A percentile compares a stretch with the other conserved stretches of the same genome.
Evolutionary conservation across 2,888 invertebrate species (phyloP).

Genomic region (Diadromus collaris): DNA sequence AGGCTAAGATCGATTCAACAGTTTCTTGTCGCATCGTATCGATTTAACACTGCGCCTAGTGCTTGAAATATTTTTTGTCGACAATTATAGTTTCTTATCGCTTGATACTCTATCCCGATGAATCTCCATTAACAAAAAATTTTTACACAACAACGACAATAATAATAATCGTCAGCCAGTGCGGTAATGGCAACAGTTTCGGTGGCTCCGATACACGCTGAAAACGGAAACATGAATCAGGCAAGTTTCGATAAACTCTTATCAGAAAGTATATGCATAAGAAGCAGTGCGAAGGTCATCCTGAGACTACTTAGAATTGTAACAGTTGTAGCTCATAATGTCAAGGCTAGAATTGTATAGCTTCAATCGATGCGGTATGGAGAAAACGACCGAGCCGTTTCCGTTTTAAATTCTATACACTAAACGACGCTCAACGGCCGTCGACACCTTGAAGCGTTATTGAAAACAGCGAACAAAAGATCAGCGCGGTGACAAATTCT

Average conservation of each 20-base stretch:
- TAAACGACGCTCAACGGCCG: background rate
- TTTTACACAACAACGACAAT: background rate
- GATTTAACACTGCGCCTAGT: background rate
- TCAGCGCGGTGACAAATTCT: constrained; percentile 10
- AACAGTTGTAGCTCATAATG: background rate
- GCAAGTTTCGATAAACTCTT: constrained; percentile 53
- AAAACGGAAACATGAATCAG: constrained; percentile 62
- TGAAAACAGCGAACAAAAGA: background rate
- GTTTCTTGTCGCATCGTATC: constrained; percentile 19
- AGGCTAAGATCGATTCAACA: constrained; percentile 5
- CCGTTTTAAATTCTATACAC: background rate
- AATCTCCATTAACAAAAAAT: background rate
- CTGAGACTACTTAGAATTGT: background rate
- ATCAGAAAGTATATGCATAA: background rate
- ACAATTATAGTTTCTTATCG: background rate
- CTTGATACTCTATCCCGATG: constrained; percentile 3
- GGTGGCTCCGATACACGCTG: constrained; percentile 60
- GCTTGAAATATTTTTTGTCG: background rate
- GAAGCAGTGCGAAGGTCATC: background rate
- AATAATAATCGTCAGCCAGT: background rate
- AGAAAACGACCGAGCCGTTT: background rate
- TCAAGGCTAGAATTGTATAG: constrained; percentile 22
- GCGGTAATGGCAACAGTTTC: constrained; percentile 59
- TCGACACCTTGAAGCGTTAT: background rate
- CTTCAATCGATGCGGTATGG: background rate